These are phyloP conservation scores for Hipparchia sbordonii DNA, from an alignment of 2,888 invertebrate species.

Conservation along the genomic window DNA sequence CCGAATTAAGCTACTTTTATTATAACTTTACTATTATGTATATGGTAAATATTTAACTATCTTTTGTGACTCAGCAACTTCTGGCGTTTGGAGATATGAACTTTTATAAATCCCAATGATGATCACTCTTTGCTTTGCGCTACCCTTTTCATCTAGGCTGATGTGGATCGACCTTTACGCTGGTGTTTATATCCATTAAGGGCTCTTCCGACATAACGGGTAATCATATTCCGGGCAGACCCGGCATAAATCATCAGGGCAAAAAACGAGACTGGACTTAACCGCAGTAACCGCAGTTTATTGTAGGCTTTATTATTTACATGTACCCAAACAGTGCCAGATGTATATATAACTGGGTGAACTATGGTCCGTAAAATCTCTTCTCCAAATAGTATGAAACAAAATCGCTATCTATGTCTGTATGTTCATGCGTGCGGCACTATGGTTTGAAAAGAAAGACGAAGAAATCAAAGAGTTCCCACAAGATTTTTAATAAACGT, in stretches of 20 bases:
- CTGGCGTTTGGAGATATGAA: no score
- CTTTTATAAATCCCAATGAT: no score
- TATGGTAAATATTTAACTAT: no score
- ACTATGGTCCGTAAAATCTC: neutral
- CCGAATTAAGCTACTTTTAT: no score
- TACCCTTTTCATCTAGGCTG: neutral
- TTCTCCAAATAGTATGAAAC: no score
- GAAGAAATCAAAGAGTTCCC: no score
- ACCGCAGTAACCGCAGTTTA: slow-evolving; percentile 68
- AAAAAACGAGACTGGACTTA: slow-evolving; percentile 49
- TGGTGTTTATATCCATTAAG: slow-evolving; percentile 79
- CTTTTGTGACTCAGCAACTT: no score
- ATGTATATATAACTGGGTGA: neutral
- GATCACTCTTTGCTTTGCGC: neutral
- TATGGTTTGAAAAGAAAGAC: no score
- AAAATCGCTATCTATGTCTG: no score
- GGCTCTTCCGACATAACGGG: slow-evolving; percentile 72
- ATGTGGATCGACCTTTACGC: slow-evolving; percentile 55
- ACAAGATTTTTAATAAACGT: no score
- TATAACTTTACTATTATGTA: no score
- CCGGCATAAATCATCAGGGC: slow-evolving; percentile 69
- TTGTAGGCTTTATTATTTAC: slow-evolving; percentile 37
- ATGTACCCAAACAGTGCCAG: slow-evolving; percentile 3
- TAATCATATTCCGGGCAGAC: slow-evolving; percentile 68
- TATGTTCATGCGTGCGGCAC: no score